phyloP scores from a whole-genome alignment of 2,113 vertebrate species.

The Cryptomyrus ogoouensis region DNA sequence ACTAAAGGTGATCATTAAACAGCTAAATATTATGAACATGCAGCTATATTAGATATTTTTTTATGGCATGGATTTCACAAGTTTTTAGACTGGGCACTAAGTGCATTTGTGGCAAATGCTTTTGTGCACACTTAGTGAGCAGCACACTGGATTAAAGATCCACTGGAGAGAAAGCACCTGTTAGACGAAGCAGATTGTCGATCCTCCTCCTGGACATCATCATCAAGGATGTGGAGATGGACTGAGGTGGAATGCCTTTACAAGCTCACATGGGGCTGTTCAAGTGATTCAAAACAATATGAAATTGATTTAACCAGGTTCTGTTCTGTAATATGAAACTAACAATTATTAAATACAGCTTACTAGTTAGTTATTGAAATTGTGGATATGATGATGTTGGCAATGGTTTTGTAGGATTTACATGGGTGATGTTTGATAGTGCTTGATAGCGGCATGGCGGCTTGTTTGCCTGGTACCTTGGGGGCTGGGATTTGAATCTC shows the following conservation, averaged over 20 bases:
- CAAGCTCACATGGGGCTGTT: not conserved
- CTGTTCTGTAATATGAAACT: not conserved
- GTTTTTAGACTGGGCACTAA: not conserved
- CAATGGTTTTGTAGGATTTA: not conserved
- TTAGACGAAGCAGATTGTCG: not conserved
- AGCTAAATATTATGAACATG: not conserved
- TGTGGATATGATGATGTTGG: not conserved
- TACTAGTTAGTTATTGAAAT: not conserved
- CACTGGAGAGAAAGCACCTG: not conserved
- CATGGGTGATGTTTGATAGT: not conserved
- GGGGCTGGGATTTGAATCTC: not conserved
- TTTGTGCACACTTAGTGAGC: not conserved
- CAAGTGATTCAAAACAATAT: not conserved
- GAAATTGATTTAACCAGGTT: not conserved
- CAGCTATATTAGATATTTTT: not conserved
- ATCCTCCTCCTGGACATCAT: not conserved
- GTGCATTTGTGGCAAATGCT: not conserved
- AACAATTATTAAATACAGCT: not conserved
- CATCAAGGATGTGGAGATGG: not conserved
- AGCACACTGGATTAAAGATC: not conserved
- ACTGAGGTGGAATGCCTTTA: not conserved
- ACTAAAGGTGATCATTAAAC: not conserved
- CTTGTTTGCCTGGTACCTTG: not conserved
- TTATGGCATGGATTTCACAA: not conserved
- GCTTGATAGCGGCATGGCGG: not conserved